These are phyloP conservation scores for Euleptes europaea DNA, from an alignment of 2,113 vertebrate genomes.

Conservation along the genomic window DNA sequence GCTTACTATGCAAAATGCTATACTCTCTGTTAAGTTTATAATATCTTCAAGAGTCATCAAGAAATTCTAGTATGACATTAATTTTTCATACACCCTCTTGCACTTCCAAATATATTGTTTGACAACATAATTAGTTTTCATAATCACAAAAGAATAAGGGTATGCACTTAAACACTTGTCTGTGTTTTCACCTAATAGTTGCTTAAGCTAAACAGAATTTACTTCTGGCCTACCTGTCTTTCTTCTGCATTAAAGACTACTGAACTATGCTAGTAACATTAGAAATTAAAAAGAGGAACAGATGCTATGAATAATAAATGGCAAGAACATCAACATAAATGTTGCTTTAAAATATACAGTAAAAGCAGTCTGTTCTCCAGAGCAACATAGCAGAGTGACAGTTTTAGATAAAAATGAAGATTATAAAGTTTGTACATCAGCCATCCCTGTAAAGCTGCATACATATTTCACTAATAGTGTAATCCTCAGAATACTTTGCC, in stretches of 20 bases:
- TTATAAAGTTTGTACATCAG: not conserved
- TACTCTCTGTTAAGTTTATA: slow-evolving; percentile 51
- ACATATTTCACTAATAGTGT: not conserved
- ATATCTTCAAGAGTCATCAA: slow-evolving; percentile 58
- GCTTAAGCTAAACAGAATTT: slow-evolving; percentile 31
- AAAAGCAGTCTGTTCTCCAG: not conserved
- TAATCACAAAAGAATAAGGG: slow-evolving; percentile 70
- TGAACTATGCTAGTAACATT: slow-evolving; percentile 9
- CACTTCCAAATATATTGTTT: slow-evolving; percentile 53
- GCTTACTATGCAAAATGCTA: slow-evolving; percentile 32
- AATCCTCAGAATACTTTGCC: too few relatives aligned
- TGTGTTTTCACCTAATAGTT: slow-evolving; percentile 45
- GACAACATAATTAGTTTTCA: slow-evolving; percentile 63
- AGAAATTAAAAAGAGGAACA: slow-evolving; percentile 25
- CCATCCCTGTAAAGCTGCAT: not conserved
- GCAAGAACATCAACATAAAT: slow-evolving; percentile 17
- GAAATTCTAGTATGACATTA: slow-evolving; percentile 59
- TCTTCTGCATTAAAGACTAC: not conserved
- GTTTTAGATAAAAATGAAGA: not conserved
- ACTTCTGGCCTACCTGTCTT: too few relatives aligned
- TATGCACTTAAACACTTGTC: slow-evolving; percentile 37
- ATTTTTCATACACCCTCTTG: slow-evolving; percentile 59
- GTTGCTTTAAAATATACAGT: not conserved
- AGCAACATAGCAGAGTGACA: not conserved
- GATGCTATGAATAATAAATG: slow-evolving; percentile 32